These are phyloP conservation scores for Pollachius pollachius DNA, from an alignment of 2,113 vertebrate species.

Conservation along the genomic window DNA sequence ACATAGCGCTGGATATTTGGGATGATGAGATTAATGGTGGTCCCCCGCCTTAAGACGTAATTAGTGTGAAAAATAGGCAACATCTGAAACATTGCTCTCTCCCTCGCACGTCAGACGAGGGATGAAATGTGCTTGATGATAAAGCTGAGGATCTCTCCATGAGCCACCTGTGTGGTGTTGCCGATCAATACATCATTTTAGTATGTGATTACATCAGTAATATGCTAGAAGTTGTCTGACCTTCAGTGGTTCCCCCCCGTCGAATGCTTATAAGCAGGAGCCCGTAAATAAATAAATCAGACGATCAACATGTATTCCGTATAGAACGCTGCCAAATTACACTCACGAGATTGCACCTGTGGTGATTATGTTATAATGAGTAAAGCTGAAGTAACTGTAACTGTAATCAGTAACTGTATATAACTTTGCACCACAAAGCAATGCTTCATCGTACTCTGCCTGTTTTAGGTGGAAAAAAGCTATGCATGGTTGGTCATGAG, in stretches of 20 bases:
- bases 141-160: constrained; percentile 35
- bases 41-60: too few relatives aligned
- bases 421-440: too few relatives aligned
- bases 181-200: constrained; percentile 65
- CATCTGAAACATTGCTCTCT: background rate
- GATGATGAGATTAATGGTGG: too few relatives aligned
- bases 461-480: too few relatives aligned
- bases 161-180: constrained; percentile 33
- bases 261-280: constrained; percentile 30
- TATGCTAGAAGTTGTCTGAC: constrained; percentile 17
- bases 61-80: too few relatives aligned
- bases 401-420: too few relatives aligned
- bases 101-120: background rate
- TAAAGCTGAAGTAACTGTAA: too few relatives aligned
- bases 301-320: too few relatives aligned
- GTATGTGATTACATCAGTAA: constrained; percentile 50
- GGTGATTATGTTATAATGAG: background rate
- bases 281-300: background rate
- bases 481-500: too few relatives aligned
- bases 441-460: too few relatives aligned
- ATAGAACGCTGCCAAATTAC: too few relatives aligned
- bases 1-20: too few relatives aligned
- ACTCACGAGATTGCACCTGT: background rate
- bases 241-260: background rate
- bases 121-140: constrained; percentile 29